Evolutionary conservation across 2,888 invertebrate species (phyloP).

Genomic region (Taenaris catops): DNA sequence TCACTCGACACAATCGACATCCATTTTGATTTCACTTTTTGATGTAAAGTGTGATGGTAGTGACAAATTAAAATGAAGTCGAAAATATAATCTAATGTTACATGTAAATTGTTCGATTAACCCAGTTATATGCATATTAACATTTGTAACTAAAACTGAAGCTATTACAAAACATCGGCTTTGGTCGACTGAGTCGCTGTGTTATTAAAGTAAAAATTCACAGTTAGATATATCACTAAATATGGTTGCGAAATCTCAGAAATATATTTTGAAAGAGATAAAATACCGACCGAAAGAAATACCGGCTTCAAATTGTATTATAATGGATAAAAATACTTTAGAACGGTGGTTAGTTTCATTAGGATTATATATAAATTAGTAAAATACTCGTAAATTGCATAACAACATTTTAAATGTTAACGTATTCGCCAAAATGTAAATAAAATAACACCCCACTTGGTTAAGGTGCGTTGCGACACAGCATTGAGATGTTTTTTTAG

Average conservation of each 20-base stretch:
- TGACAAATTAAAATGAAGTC: slow-evolving; percentile 21
- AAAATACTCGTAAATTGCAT: slow-evolving; percentile 11
- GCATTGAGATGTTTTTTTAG: slow-evolving; percentile 61
- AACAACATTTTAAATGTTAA: slow-evolving; percentile 17
- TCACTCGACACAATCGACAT: slow-evolving; percentile 49
- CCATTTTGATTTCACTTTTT: slow-evolving; percentile 67
- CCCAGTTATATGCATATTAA: slow-evolving; percentile 25
- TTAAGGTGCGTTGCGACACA: slow-evolving; percentile 42
- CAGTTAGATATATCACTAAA: slow-evolving; percentile 1
- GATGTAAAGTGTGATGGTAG: slow-evolving; percentile 31
- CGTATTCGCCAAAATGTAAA: slow-evolving; percentile 33
- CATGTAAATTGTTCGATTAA: slow-evolving; percentile 21
- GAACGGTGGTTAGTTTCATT: slow-evolving; percentile 3
- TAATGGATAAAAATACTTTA: too few relatives aligned
- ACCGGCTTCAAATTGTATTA: too few relatives aligned
- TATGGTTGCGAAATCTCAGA: not conserved
- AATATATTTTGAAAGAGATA: not conserved
- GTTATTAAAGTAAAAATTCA: slow-evolving; percentile 6
- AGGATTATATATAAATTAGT: not conserved
- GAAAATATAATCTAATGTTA: slow-evolving; percentile 16
- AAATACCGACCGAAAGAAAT: too few relatives aligned
- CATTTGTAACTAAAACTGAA: slow-evolving; percentile 26
- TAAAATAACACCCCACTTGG: slow-evolving; percentile 40
- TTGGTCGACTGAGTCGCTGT: slow-evolving; percentile 14
- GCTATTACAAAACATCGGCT: slow-evolving; percentile 22